A percentile compares a stretch with the other conserved stretches of the same genome.
Evolutionary conservation across 2,888 invertebrate genomes (phyloP).

Genomic region (Alsophila aescularia): DNA sequence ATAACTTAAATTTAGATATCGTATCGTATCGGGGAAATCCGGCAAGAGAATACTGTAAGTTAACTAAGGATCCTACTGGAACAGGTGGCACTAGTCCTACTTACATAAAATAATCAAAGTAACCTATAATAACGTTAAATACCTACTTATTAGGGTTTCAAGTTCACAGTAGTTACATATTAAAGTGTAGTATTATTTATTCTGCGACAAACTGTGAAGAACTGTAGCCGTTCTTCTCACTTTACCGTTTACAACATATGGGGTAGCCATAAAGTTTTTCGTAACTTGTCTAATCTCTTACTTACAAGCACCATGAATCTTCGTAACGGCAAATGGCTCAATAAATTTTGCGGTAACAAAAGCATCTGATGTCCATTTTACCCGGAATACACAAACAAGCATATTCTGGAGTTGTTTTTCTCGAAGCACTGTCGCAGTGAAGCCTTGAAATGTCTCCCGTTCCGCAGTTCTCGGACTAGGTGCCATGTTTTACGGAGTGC

Average conservation of each 20-base stretch:
- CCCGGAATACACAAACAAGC: constrained; percentile 38
- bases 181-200: too few relatives aligned
- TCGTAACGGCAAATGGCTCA: constrained; percentile 36
- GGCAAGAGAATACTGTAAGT: too few relatives aligned
- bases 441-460: constrained; percentile 42
- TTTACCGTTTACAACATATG: too few relatives aligned
- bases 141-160: neutral
- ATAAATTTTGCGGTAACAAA: constrained; percentile 36
- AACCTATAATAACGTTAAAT: neutral
- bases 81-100: too few relatives aligned
- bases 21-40: too few relatives aligned
- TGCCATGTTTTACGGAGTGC: constrained; percentile 61
- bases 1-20: too few relatives aligned
- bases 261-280: constrained; percentile 8
- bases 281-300: constrained; percentile 1
- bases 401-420: constrained; percentile 39
- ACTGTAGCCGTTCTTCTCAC: too few relatives aligned
- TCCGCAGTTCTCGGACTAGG: constrained; percentile 42
- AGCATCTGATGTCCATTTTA: constrained; percentile 37
- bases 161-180: neutral
- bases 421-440: constrained; percentile 28
- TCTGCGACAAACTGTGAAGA: too few relatives aligned
- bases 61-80: too few relatives aligned
- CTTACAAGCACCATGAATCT: constrained; percentile 37
- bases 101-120: too few relatives aligned